Evolutionary conservation across 2,797 vertebrate species (phyloP).

Genomic region (Pseudocheirus occidentalis): DNA sequence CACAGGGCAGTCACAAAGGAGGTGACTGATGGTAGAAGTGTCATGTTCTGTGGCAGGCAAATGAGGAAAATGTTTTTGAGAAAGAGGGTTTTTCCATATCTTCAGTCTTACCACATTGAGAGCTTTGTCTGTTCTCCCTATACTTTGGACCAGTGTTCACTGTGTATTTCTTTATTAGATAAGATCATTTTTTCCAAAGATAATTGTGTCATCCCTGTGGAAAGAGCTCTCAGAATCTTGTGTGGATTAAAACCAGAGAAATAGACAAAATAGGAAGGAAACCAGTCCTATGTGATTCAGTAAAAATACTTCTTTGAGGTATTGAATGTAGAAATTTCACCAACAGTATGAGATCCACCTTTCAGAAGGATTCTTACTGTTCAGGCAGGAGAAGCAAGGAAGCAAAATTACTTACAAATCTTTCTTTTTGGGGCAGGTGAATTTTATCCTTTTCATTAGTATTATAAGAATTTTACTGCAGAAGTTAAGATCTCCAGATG

Average conservation of each 20-base stretch:
- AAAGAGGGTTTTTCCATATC: not conserved
- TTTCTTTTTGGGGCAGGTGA: conserved; percentile 86
- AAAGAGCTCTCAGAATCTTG: not conserved
- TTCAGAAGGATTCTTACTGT: not conserved
- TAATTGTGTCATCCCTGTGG: not conserved
- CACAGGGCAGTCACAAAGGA: not conserved
- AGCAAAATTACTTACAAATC: not conserved
- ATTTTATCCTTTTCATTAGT: conserved; percentile 93
- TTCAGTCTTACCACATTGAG: not conserved
- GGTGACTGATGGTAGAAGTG: not conserved
- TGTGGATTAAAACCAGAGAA: not conserved
- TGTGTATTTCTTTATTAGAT: not conserved
- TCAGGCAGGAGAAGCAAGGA: not conserved
- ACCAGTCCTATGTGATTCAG: accelerated
- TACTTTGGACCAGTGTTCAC: not conserved
- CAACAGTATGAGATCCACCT: not conserved
- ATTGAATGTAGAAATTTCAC: accelerated
- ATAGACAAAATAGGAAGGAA: not conserved
- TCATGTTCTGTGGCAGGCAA: not conserved
- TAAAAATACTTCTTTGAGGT: not conserved
- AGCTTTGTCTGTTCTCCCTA: not conserved
- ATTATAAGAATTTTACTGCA: conserved; percentile 93
- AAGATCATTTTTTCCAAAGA: not conserved
- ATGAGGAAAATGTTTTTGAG: not conserved
- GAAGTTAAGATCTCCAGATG: conserved; percentile 92